Evolutionary conservation across 2,113 vertebrate genomes (phyloP).

Genomic region (Pungitius pungitius): DNA sequence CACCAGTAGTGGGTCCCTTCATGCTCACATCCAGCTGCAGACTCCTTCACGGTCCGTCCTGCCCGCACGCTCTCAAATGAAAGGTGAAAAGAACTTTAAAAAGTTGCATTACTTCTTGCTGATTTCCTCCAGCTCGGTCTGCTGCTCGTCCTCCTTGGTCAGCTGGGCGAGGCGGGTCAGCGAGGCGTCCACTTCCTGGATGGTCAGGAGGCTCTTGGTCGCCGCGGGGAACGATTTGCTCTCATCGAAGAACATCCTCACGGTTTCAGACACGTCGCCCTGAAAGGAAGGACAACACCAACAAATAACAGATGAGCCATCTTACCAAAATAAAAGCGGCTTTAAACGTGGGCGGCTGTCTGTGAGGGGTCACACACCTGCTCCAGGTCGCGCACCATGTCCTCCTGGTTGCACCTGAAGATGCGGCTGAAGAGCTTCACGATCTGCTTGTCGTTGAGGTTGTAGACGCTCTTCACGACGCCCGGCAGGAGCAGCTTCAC

Average conservation of each 20-base stretch:
- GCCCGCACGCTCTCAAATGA: too few relatives aligned
- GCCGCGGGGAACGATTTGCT: slow-evolving; percentile 90
- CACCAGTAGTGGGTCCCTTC: too few relatives aligned
- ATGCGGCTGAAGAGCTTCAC: slow-evolving; percentile 97
- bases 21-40: too few relatives aligned
- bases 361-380: slow-evolving; percentile 91
- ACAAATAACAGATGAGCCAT: too few relatives aligned
- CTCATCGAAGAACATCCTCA: slow-evolving; percentile 94
- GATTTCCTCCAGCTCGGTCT: slow-evolving; percentile 88
- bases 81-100: not conserved
- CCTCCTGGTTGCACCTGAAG: slow-evolving; percentile 91
- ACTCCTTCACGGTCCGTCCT: too few relatives aligned
- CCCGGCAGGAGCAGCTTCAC: slow-evolving; percentile 95
- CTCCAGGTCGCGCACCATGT: slow-evolving; percentile 94
- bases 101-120: slow-evolving; percentile 82
- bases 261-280: slow-evolving; percentile 96
- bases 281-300: slow-evolving; percentile 52
- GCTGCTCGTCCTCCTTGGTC: slow-evolving; percentile 98
- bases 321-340: too few relatives aligned
- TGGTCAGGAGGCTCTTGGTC: slow-evolving; percentile 91
- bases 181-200: slow-evolving; percentile 94
- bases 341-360: too few relatives aligned
- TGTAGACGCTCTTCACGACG: slow-evolving; percentile 96
- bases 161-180: slow-evolving; percentile 88
- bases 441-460: slow-evolving; percentile 98